A percentile compares a stretch with the other conserved stretches of the same genome.
Conservation (phyloP, 92 coral and sea anemone genomes). For the Palythoa caribaeorum region DNA sequence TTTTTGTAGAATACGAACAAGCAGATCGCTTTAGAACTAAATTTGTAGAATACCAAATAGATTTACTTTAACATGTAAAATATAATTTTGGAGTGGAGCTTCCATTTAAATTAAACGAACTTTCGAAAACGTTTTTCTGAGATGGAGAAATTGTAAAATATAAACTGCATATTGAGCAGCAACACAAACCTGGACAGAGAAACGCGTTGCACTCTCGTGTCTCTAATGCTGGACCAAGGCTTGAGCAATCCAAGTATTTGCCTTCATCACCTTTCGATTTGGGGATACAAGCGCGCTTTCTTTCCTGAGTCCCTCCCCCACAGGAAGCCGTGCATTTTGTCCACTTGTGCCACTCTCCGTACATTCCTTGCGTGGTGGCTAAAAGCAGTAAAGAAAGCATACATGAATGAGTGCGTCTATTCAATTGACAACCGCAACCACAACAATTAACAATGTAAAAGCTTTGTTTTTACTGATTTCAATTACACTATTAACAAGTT, state of each 20-base stretch:
- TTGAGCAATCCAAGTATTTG: constrained; percentile 76
- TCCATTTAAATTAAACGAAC: too few species aligned
- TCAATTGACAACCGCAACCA: neutral
- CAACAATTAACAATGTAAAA: too few species aligned
- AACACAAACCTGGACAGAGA: constrained; percentile 81
- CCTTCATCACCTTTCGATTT: constrained; percentile 80
- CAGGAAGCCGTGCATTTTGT: constrained; percentile 82
- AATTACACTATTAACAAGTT: too few species aligned
- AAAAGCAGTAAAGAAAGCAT: neutral
- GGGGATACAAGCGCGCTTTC: constrained; percentile 82
- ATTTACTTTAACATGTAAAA: too few species aligned
- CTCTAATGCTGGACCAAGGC: constrained; percentile 89
- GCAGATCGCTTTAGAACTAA: too few species aligned
- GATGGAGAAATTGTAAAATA: too few species aligned
- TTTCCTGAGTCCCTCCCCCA: constrained; percentile 97
- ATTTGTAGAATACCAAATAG: too few species aligned
- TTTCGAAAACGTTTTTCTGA: too few species aligned
- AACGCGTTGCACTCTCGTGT: constrained; percentile 88
- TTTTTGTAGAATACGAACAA: too few species aligned
- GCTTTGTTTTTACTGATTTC: too few species aligned
- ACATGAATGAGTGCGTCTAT: neutral
- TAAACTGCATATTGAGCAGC: neutral
- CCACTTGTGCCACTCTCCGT: constrained; percentile 90
- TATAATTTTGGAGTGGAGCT: too few species aligned
- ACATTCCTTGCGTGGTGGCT: constrained; percentile 83